Base-by-base conservation (phyloP, 2,797 vertebrate genomes). In the Pangasius sanitwongsei region DNA sequence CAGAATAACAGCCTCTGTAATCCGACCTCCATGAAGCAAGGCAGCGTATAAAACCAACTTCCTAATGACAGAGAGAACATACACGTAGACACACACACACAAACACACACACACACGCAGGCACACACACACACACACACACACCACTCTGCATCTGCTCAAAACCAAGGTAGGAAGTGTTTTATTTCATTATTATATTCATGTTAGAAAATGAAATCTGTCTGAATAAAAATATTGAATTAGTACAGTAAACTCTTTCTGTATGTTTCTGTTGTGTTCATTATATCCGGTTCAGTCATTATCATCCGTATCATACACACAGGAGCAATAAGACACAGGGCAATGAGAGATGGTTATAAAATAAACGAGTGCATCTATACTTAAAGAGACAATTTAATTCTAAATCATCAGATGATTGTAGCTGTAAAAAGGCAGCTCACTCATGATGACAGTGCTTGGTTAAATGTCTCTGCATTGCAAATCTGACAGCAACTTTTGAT, bases 11-110 rank as follows among this genome's bases (percentile, higher is more conserved):
- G 89, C 87, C 85, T 75, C 87, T 92, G 93, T 92, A 93, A 93
- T 90, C 87, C 55, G 61, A 93, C 94, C 87, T 72, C 89, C 83
- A 61, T 88, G 87, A 85, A 67, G 85, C 78, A 50, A 86, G 82
- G 61, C 85, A 48, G 65, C 94, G 94, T 95, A 96, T 94, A 92
- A 92, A 95, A 92, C 80, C 82, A 88, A 50, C 87, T 53, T 69
- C 83, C 63, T 50, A 69, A 34, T 23, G 34, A 53, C 63, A 65
- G 44, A 83, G 61, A 84, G 48, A 83, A 53, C n/a, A 48, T 67
- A 78, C 70, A 44, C 4, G 53, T 25, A 50, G 15, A 65, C 25
- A 63, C 31, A 31, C 78, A 1, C 20, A 75, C 0, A 63, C 67
- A 34, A 11, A 74, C 0, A 69, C 67, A 34, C 18, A 53, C 44